These are phyloP conservation scores for Timema cristinae DNA, from an alignment of 2,888 invertebrate species.

Conservation along the genomic window DNA sequence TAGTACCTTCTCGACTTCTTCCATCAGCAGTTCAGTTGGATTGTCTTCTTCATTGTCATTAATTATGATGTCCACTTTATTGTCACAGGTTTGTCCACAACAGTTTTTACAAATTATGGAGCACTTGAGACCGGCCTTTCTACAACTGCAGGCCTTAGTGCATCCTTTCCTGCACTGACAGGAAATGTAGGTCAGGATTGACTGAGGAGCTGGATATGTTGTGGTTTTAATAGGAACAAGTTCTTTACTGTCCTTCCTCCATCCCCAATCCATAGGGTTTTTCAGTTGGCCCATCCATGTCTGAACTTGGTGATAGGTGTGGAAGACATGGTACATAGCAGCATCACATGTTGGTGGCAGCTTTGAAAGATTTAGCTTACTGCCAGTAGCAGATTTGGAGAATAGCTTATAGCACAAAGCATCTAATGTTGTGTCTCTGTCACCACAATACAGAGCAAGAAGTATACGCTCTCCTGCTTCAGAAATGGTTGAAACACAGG, in stretches of 20 bases:
- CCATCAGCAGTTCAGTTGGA: neutral
- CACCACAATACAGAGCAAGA: no score
- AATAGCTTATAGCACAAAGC: no score
- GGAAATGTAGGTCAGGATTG: neutral
- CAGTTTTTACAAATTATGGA: neutral
- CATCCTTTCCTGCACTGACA: neutral
- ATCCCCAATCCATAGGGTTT: neutral
- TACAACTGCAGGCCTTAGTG: conserved; percentile 2
- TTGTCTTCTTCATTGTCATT: neutral
- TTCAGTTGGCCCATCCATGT: neutral
- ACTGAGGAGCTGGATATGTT: neutral
- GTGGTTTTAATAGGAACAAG: neutral
- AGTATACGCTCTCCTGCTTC: no score
- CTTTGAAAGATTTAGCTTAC: no score
- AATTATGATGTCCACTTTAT: neutral
- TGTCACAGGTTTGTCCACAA: neutral
- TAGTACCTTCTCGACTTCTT: neutral
- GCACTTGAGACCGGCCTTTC: neutral
- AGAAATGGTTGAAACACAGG: no score
- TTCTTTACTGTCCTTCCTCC: neutral
- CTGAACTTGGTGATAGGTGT: neutral
- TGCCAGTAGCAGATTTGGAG: no score
- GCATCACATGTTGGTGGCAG: neutral
- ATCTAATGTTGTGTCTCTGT: no score
- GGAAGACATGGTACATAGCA: neutral